Conservation (phyloP, 2,888 invertebrate genomes). For the Melanchra persicariae region DNA sequence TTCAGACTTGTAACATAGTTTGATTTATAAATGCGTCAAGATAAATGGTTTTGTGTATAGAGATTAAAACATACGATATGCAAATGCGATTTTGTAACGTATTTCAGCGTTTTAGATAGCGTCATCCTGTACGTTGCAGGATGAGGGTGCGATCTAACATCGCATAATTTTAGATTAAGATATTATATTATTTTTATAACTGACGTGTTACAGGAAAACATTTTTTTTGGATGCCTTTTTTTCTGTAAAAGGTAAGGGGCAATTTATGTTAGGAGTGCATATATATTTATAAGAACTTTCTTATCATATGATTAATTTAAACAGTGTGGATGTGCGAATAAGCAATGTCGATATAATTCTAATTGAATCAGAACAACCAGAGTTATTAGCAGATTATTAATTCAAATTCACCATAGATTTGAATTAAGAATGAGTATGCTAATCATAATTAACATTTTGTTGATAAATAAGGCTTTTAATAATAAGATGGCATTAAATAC, state of each 20-base stretch:
- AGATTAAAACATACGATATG: slow-evolving; percentile 63
- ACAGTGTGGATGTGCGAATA: too few species aligned
- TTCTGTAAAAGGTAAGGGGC: background rate
- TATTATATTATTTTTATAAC: slow-evolving; percentile 28
- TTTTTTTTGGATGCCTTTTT: background rate
- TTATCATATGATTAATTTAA: too few species aligned
- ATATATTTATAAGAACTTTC: too few species aligned
- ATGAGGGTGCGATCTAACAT: slow-evolving; percentile 52
- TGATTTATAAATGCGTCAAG: slow-evolving; percentile 46
- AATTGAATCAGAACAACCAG: too few species aligned
- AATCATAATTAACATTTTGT: too few species aligned
- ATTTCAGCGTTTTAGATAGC: slow-evolving; percentile 65
- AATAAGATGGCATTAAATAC: too few species aligned
- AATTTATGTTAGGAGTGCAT: too few species aligned
- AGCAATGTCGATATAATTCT: too few species aligned
- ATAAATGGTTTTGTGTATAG: slow-evolving; percentile 53
- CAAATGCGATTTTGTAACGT: slow-evolving; percentile 60
- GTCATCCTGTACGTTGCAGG: slow-evolving; percentile 41
- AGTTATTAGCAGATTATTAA: too few species aligned
- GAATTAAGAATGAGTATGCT: too few species aligned
- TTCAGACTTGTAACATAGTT: slow-evolving; percentile 19
- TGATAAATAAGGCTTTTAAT: too few species aligned
- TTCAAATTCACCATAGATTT: too few species aligned
- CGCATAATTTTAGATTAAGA: slow-evolving; percentile 35
- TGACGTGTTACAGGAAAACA: background rate